These are phyloP conservation scores for Chymomyza costata DNA, from an alignment of 1,140 invertebrate species.

Conservation along the genomic window DNA sequence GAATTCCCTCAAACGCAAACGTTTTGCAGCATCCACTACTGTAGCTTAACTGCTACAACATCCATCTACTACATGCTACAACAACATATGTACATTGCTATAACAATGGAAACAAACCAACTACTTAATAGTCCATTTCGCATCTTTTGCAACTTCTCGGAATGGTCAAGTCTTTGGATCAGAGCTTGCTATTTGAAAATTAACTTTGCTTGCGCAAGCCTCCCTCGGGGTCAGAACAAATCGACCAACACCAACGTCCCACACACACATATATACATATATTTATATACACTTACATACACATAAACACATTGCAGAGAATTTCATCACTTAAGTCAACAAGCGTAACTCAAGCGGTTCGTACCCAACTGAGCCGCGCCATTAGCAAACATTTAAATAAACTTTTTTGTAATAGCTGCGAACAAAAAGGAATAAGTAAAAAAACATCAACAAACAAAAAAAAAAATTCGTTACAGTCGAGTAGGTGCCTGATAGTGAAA, in stretches of 20 bases:
- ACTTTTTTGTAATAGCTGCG: slow-evolving; percentile 50
- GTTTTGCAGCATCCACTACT: background rate
- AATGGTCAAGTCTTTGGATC: slow-evolving; percentile 18
- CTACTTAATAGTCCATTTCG: slow-evolving; percentile 64
- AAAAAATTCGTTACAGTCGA: background rate
- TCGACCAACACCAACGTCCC: slow-evolving; percentile 48
- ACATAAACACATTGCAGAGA: slow-evolving; percentile 34
- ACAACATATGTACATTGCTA: slow-evolving; percentile 37
- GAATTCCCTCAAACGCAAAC: slow-evolving; percentile 35
- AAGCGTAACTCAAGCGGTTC: slow-evolving; percentile 61
- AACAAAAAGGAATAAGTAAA: slow-evolving; percentile 33
- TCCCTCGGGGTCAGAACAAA: slow-evolving; percentile 58
- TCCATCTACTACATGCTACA: slow-evolving; percentile 17
- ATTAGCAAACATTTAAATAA: slow-evolving; percentile 75
- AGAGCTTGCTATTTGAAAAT: slow-evolving; percentile 68
- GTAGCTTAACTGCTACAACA: slow-evolving; percentile 7
- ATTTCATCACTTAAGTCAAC: slow-evolving; percentile 74
- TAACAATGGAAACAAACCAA: slow-evolving; percentile 9
- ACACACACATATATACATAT: background rate
- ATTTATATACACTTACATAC: slow-evolving; percentile 2
- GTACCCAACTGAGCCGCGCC: slow-evolving; percentile 49
- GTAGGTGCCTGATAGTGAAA: background rate
- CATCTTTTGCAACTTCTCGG: slow-evolving; percentile 32
- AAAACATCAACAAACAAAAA: slow-evolving; percentile 30
- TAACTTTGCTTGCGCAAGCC: slow-evolving; percentile 70